Evolutionary conservation across 2,888 invertebrate genomes (phyloP).

Genomic region (Megastigmus dorsalis): DNA sequence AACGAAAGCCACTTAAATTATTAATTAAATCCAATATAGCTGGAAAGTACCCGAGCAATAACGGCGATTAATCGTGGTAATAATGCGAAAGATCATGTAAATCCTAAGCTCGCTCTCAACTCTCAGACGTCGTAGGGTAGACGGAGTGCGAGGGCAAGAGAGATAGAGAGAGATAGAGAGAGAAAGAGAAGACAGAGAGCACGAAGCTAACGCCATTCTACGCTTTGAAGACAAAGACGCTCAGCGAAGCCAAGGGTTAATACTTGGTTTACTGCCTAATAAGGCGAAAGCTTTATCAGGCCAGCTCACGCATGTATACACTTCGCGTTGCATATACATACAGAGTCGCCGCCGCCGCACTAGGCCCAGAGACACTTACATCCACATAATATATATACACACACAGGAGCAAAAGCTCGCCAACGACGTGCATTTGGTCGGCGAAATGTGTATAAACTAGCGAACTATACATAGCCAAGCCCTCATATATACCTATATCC

Average conservation of each 20-base stretch:
- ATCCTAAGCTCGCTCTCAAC: constrained; percentile 13
- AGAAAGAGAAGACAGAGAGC: neutral
- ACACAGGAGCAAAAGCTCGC: no score
- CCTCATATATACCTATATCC: no score
- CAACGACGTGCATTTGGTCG: neutral
- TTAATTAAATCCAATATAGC: constrained; percentile 20
- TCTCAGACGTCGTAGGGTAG: no score
- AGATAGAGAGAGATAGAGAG: no score
- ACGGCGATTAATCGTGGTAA: constrained; percentile 35
- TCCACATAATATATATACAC: no score
- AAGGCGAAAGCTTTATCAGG: constrained; percentile 42
- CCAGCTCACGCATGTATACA: constrained; percentile 5
- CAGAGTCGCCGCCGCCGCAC: neutral
- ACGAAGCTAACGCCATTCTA: constrained; percentile 5
- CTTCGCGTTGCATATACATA: no score
- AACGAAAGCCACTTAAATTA: constrained; percentile 13
- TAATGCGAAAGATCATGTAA: constrained; percentile 39
- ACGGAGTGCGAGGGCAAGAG: no score
- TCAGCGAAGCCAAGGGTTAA: constrained; percentile 19
- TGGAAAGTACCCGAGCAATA: constrained; percentile 21
- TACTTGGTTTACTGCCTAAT: constrained; percentile 46
- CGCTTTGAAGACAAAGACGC: constrained; percentile 23
- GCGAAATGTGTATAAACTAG: no score
- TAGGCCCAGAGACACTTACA: no score
- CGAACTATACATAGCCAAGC: no score